Percentiles rank a stretch among this genome's conserved stretches.
Evolutionary conservation across 2,888 invertebrate genomes (phyloP).

Genomic region (Bugulina stolonifera): DNA sequence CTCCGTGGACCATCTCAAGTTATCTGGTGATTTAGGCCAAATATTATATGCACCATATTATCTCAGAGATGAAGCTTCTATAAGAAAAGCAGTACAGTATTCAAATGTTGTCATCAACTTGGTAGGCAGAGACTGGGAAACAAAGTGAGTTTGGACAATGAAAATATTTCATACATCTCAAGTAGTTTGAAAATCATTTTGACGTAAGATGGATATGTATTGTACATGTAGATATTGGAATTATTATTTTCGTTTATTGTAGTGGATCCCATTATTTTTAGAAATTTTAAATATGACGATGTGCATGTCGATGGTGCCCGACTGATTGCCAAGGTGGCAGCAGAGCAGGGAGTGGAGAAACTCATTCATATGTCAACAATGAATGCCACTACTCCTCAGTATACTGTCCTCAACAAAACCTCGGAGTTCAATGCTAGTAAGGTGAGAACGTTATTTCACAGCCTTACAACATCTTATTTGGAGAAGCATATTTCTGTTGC

Average conservation of each 20-base stretch:
- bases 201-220: too few relatives aligned
- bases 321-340: conserved; percentile 69
- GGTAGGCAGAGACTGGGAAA: conserved; percentile 85
- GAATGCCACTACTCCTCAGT: conserved; percentile 68
- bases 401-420: conserved; percentile 65
- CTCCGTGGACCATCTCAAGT: conserved; percentile 69
- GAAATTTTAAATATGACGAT: conserved; percentile 76
- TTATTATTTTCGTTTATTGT: too few relatives aligned
- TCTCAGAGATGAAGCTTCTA: conserved; percentile 76
- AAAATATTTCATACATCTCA: too few relatives aligned
- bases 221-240: too few relatives aligned
- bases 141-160: conserved; percentile 64
- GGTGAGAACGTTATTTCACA: too few relatives aligned
- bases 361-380: conserved; percentile 87
- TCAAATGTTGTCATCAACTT: conserved; percentile 96
- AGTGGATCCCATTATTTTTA: conserved; percentile 38
- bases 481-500: too few relatives aligned
- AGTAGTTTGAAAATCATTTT: too few relatives aligned
- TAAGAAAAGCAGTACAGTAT: conserved; percentile 72
- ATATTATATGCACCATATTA: conserved; percentile 79
- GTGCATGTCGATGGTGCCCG: conserved; percentile 80
- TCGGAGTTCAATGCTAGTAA: conserved; percentile 45
- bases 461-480: too few relatives aligned
- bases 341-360: conserved; percentile 76
- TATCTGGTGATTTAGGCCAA: conserved; percentile 90